A percentile compares a stretch with the other conserved stretches of the same genome.
phyloP scores from a whole-genome alignment of 2,888 invertebrate genomes.

The Hypomecis punctinalis region DNA sequence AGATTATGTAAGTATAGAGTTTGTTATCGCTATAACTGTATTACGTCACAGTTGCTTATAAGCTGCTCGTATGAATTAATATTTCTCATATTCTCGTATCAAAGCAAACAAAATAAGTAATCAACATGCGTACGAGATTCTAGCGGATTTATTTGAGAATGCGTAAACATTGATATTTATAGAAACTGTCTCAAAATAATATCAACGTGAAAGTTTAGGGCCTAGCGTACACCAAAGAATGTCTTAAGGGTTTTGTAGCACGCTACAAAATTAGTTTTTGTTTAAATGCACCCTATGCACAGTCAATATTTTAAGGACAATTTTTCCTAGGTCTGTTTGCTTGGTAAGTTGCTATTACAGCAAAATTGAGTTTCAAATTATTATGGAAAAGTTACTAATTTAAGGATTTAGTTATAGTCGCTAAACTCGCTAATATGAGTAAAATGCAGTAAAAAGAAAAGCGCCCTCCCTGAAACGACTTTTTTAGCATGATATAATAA shows the following conservation, averaged over 20 bases:
- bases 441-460: too few species aligned
- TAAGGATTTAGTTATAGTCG: too few species aligned
- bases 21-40: conserved; percentile 7
- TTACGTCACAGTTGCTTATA: conserved; percentile 26
- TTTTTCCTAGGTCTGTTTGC: too few species aligned
- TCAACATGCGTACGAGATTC: conserved; percentile 28
- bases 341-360: too few species aligned
- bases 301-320: too few species aligned
- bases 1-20: conserved; percentile 3
- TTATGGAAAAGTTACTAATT: too few species aligned
- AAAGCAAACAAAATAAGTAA: conserved; percentile 35
- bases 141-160: conserved; percentile 30
- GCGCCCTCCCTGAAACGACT: too few species aligned
- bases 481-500: too few species aligned
- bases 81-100: conserved; percentile 27
- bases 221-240: not conserved
- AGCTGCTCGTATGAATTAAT: conserved; percentile 35
- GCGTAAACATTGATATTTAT: conserved; percentile 39
- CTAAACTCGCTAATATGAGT: too few species aligned
- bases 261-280: not conserved
- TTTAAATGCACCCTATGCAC: too few species aligned
- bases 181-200: conserved; percentile 25
- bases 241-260: not conserved
- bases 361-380: too few species aligned
- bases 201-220: conserved; percentile 5